phyloP scores from a whole-genome alignment of 1,140 invertebrate species.

The Platyscapa corneri region DNA sequence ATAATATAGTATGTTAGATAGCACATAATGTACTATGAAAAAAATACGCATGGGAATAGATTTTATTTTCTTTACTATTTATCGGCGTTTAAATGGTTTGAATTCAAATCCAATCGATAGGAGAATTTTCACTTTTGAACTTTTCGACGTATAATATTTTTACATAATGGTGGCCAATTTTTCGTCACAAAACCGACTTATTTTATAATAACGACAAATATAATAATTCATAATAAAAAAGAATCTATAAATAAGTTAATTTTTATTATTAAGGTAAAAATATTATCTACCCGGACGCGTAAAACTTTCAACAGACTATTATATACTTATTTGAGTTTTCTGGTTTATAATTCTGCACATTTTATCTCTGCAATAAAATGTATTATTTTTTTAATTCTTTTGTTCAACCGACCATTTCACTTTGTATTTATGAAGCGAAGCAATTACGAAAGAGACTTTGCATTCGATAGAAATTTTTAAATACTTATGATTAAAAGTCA shows the following conservation, averaged over 20 bases:
- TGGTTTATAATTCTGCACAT: neutral
- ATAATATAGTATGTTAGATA: neutral
- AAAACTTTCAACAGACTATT: neutral
- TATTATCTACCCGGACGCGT: neutral
- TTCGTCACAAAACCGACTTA: neutral
- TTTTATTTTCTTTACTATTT: neutral
- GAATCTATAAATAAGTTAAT: neutral
- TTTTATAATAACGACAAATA: neutral
- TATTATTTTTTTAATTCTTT: neutral
- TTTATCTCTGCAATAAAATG: neutral
- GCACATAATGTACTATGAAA: neutral
- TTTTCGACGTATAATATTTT: neutral
- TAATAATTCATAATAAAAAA: neutral
- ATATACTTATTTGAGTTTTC: neutral
- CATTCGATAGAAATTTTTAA: neutral
- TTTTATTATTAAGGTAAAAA: slow-evolving; percentile 17
- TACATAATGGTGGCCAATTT: neutral
- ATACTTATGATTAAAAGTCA: neutral
- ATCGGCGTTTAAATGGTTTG: neutral
- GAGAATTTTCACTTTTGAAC: neutral
- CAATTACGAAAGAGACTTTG: neutral
- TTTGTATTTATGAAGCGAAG: neutral
- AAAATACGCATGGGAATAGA: neutral
- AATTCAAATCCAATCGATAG: neutral
- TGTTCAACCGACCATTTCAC: neutral